Percentiles rank a stretch among this genome's conserved stretches.
Conservation (phyloP, 2,113 vertebrate species). For the Poicephalus gulielmi region DNA sequence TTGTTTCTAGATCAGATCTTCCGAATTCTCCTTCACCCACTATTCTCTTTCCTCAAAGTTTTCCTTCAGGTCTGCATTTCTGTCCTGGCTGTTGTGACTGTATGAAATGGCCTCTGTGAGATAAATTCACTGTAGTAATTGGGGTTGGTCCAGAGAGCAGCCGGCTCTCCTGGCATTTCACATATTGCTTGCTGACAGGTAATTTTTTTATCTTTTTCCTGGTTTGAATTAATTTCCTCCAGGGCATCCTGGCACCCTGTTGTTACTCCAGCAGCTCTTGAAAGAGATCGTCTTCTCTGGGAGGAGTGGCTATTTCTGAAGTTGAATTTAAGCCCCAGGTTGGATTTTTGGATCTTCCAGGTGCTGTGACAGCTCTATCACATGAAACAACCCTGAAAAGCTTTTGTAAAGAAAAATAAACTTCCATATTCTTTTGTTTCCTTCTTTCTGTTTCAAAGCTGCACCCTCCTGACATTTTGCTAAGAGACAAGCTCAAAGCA, state of each 20-base stretch:
- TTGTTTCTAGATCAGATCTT: neutral
- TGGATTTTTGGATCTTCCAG: neutral
- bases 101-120: neutral
- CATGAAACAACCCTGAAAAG: neutral
- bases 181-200: neutral
- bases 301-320: neutral
- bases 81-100: neutral
- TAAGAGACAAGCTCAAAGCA: neutral
- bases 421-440: neutral
- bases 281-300: neutral
- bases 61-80: neutral
- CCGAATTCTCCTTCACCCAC: neutral
- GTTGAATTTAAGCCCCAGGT: neutral
- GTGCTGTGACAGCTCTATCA: neutral
- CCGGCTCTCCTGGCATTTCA: neutral
- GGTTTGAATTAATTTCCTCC: neutral
- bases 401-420: neutral
- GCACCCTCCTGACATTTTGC: neutral
- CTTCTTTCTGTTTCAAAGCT: neutral
- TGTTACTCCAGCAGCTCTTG: neutral
- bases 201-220: neutral
- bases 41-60: neutral
- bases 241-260: neutral
- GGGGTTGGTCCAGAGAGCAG: neutral
- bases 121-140: neutral